These are phyloP conservation scores for Brachionus calyciflorus DNA, from an alignment of 1,140 invertebrate species.

Conservation along the genomic window DNA sequence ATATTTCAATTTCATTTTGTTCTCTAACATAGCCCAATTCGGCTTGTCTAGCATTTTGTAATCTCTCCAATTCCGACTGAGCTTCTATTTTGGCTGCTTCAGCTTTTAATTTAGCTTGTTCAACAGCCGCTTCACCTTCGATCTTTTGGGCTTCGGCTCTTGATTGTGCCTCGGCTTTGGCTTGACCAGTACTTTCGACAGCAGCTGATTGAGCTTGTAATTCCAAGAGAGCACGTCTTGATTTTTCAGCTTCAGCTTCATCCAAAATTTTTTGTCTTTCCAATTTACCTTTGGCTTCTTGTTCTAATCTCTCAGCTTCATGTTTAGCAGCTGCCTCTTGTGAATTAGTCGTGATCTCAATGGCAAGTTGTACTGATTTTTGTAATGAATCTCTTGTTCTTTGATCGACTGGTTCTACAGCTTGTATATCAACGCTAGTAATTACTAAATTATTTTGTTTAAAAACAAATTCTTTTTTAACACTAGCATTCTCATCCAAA, in stretches of 20 bases:
- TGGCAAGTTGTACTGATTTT: constrained; percentile 65
- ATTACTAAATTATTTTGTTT: constrained; percentile 61
- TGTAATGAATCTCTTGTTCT: constrained; percentile 63
- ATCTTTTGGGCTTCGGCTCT: constrained; percentile 62
- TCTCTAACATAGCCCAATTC: constrained; percentile 61
- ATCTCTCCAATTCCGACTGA: constrained; percentile 61
- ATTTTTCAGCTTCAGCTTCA: constrained; percentile 62
- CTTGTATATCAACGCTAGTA: constrained; percentile 64
- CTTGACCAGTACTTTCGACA: constrained; percentile 61
- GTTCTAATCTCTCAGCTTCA: constrained; percentile 64
- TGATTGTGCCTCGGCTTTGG: constrained; percentile 63
- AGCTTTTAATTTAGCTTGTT: constrained; percentile 62
- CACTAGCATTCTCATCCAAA: constrained; percentile 60
- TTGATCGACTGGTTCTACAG: constrained; percentile 65
- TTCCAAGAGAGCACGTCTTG: constrained; percentile 60
- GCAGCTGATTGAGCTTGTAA: constrained; percentile 57
- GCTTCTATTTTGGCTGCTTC: constrained; percentile 63
- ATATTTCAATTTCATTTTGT: constrained; percentile 62
- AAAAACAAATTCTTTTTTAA: constrained; percentile 60
- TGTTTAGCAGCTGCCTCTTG: constrained; percentile 61
- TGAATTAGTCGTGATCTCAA: constrained; percentile 64
- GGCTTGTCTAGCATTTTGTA: constrained; percentile 61
- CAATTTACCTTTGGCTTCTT: constrained; percentile 63
- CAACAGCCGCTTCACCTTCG: constrained; percentile 64
- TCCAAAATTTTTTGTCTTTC: constrained; percentile 63